Conservation (phyloP, 2,797 vertebrate species). For the Eulemur rubriventer region DNA sequence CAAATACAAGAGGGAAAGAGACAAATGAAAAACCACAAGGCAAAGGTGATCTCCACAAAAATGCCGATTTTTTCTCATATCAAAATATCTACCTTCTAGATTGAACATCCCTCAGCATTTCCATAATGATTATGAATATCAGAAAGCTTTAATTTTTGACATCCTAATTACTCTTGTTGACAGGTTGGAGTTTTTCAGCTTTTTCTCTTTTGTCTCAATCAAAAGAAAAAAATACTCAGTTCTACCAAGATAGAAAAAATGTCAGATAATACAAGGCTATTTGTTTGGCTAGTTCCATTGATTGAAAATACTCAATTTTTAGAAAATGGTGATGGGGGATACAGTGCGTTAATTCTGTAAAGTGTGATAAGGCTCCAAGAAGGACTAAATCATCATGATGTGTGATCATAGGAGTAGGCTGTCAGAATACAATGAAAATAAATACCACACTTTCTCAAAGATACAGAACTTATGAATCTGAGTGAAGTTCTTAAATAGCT, state of each 20-base stretch:
- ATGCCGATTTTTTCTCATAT: constrained; percentile 29
- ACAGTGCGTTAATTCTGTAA: constrained; percentile 69
- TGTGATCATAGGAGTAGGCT: constrained; percentile 64
- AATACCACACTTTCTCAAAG: constrained; percentile 57
- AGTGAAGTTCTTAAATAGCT: constrained; percentile 62
- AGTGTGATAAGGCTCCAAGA: constrained; percentile 66
- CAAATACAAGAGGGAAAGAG: neutral
- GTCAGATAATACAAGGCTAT: constrained; percentile 52
- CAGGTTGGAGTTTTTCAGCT: neutral
- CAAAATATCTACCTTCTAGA: constrained; percentile 43
- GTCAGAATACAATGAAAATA: constrained; percentile 74
- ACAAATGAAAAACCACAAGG: neutral
- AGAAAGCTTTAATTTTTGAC: constrained; percentile 61
- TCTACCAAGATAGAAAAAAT: constrained; percentile 61
- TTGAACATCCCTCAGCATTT: neutral
- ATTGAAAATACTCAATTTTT: constrained; percentile 70
- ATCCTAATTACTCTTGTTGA: constrained; percentile 58
- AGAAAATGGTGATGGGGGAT: constrained; percentile 35
- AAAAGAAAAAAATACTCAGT: constrained; percentile 41
- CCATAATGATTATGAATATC: constrained; percentile 18
- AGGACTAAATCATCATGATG: constrained; percentile 59
- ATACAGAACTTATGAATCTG: constrained; percentile 64
- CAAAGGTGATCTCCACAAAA: constrained; percentile 9
- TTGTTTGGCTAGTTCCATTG: constrained; percentile 63
- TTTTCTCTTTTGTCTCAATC: constrained; percentile 33